Evolutionary conservation across 2,113 vertebrate species (phyloP).

Genomic region (Steatornis caripensis): DNA sequence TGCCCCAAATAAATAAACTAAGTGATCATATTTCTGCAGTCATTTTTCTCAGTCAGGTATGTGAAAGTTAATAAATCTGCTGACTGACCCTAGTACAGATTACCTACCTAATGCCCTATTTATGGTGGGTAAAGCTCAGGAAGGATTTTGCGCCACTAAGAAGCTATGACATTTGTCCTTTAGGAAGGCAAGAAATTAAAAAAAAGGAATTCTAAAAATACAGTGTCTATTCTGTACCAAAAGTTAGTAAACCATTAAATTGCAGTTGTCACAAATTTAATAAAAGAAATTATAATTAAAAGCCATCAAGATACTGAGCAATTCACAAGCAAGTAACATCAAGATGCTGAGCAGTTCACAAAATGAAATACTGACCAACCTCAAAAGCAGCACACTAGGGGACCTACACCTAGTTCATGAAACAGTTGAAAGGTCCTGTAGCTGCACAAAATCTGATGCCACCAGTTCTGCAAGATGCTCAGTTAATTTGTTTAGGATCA

Average conservation of each 20-base stretch:
- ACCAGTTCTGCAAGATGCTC: not conserved
- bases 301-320: not conserved
- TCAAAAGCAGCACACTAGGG: not conserved
- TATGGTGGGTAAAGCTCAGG: not conserved
- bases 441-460: not conserved
- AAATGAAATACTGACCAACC: not conserved
- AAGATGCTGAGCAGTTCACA: not conserved
- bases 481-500: not conserved
- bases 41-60: not conserved
- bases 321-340: not conserved
- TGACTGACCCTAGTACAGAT: not conserved
- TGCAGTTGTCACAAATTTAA: not conserved
- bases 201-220: not conserved
- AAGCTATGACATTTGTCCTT: not conserved
- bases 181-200: not conserved
- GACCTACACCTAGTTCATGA: not conserved
- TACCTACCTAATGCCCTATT: not conserved
- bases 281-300: conserved; percentile 4
- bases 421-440: not conserved
- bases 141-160: not conserved
- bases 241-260: not conserved
- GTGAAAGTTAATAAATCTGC: not conserved
- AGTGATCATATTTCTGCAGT: not conserved
- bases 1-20: not conserved
- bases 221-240: not conserved